Evolutionary conservation across 2,888 invertebrate genomes (phyloP).

Genomic region (Rhamnusium bicolor): DNA sequence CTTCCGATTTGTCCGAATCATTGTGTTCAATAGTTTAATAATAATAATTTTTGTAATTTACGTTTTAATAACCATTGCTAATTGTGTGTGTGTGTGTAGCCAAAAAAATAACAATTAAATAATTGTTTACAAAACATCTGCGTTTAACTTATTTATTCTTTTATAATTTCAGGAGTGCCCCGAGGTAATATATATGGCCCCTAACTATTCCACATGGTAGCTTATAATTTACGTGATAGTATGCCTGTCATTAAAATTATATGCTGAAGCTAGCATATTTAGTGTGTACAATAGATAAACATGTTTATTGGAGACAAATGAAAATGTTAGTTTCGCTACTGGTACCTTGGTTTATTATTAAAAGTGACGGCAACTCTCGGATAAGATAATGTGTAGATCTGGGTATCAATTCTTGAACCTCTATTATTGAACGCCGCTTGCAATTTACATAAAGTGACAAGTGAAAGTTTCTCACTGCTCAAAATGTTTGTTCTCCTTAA

Average conservation of each 20-base stretch:
- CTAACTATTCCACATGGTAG: not conserved
- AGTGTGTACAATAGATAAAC: not conserved
- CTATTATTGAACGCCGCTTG: too few species aligned
- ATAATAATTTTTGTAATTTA: not conserved
- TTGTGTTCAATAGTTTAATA: not conserved
- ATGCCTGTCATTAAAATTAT: not conserved
- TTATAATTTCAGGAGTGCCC: constrained; percentile 7
- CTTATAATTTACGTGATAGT: constrained; percentile 16
- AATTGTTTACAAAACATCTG: not conserved
- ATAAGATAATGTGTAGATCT: too few species aligned
- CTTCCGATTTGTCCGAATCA: not conserved
- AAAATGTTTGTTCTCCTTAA: too few species aligned
- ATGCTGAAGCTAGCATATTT: not conserved
- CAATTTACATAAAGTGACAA: too few species aligned
- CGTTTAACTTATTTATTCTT: not conserved
- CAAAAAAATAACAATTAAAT: not conserved
- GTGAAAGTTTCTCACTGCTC: too few species aligned
- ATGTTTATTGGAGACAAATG: not conserved
- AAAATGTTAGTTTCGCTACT: not conserved
- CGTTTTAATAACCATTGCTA: not conserved
- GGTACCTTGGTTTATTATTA: not conserved
- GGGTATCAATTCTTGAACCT: too few species aligned
- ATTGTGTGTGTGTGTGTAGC: not conserved
- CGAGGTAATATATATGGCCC: constrained; percentile 10
- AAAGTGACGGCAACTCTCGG: not conserved